Percentiles rank a stretch among this genome's conserved stretches.
Conservation (phyloP, 2,888 invertebrate genomes). For the Anthrax anthrax region DNA sequence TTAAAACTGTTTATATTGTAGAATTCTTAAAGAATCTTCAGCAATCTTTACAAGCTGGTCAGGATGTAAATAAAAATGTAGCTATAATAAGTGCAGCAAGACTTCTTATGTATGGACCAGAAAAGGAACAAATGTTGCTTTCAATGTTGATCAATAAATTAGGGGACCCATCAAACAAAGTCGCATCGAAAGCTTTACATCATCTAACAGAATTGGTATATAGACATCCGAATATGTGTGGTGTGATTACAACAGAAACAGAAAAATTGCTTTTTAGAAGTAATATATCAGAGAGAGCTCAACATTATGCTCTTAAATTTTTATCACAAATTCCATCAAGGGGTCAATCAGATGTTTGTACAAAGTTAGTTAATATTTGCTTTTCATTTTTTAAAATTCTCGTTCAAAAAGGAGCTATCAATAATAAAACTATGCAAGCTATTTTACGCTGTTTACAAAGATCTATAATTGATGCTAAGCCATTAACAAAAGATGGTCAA, state of each 20-base stretch:
- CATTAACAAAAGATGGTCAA: slow-evolving; percentile 19
- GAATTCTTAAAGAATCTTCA: slow-evolving; percentile 32
- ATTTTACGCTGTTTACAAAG: slow-evolving; percentile 70
- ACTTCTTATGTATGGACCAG: slow-evolving; percentile 26
- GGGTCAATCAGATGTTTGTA: slow-evolving; percentile 63
- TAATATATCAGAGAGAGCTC: slow-evolving; percentile 72
- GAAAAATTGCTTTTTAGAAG: slow-evolving; percentile 81
- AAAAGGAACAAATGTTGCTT: slow-evolving; percentile 44
- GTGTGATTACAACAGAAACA: slow-evolving; percentile 70
- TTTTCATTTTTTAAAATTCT: slow-evolving; percentile 91
- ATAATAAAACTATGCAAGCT: slow-evolving; percentile 70
- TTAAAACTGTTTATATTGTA: slow-evolving; percentile 8
- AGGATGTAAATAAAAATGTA: slow-evolving; percentile 28
- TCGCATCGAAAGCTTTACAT: slow-evolving; percentile 78
- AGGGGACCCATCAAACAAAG: slow-evolving; percentile 70
- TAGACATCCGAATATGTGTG: slow-evolving; percentile 85
- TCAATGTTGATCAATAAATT: slow-evolving; percentile 82
- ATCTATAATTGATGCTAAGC: slow-evolving; percentile 37
- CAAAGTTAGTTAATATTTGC: slow-evolving; percentile 76
- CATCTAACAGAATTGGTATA: slow-evolving; percentile 68
- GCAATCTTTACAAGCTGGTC: slow-evolving; percentile 28
- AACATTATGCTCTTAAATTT: slow-evolving; percentile 88
- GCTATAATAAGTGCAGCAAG: slow-evolving; percentile 26
- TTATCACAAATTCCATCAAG: slow-evolving; percentile 67
- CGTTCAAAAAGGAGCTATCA: slow-evolving; percentile 64